Evolutionary conservation across 2,888 invertebrate species (phyloP), one percentile per base, ranked within the genome.

Genomic region (Toxonevra muliebris): DNA sequence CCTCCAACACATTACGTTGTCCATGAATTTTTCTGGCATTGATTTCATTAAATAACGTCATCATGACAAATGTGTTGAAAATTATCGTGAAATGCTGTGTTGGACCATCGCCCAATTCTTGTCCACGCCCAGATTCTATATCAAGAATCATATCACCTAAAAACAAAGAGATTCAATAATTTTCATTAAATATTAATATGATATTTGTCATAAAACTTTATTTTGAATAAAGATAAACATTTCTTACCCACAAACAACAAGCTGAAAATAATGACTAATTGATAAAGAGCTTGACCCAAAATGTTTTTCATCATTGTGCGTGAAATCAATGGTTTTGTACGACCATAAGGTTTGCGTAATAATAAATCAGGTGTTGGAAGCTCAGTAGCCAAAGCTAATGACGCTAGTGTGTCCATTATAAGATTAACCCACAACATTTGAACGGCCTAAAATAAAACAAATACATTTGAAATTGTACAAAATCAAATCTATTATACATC

Each of bases 401-500:
- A 98, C 73, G 98, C 98, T 76, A 98, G 88, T 65, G 98, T 98
- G 90, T 98, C 98, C 98, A 98, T 98, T 81, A 98, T 98, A 74
- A 98, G 88, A 87, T 98, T 98, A 78, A 98, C 98, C 98, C 98
- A 98, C 83, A 98, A 90, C 98, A 98, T 98, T 91, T 98, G 98
- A 76, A 98, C 97, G 79, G 98, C 98, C 92, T 95, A 83, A 19
- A 59, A 1, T 42, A 1, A 30, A 3, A 19, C 1, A 17, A 10
- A 15, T 5, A 13, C n/a, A n/a, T n/a, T 30, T 40, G 19, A 61
- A 61, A 20, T 8, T 53, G 8, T 42, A 9, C 10, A 48, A 45
- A 60, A 45, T 4, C 15, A 45, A 13, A 45, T 48, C 20, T n/a
- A 42, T 4, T 20, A 43, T 42, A 54, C 59, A 19, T 42, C 20